phyloP scores from a whole-genome alignment of 2,113 vertebrate species.

The Nicator chloris region DNA sequence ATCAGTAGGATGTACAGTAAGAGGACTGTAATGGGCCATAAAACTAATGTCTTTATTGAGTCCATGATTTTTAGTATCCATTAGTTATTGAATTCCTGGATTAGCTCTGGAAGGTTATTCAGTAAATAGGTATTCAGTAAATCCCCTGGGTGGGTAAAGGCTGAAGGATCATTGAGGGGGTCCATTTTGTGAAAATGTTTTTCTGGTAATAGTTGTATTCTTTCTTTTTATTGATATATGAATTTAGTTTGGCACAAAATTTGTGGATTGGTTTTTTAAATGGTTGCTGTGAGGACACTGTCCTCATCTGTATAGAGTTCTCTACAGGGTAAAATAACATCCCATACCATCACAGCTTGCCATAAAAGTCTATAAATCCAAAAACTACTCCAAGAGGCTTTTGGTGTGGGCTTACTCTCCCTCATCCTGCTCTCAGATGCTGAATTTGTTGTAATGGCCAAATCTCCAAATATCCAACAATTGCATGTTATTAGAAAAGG shows the following conservation, averaged over 20 bases:
- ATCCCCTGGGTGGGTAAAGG: background rate
- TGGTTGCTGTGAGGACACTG: background rate
- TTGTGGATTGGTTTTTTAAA: background rate
- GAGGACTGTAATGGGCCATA: constrained; percentile 53
- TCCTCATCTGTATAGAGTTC: background rate
- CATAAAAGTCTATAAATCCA: background rate
- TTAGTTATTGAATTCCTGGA: constrained; percentile 46
- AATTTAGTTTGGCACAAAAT: constrained; percentile 11
- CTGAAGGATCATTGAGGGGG: background rate
- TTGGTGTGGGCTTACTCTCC: background rate
- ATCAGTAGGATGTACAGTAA: constrained; percentile 53
- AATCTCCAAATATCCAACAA: background rate
- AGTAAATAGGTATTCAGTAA: constrained; percentile 3
- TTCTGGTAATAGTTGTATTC: background rate
- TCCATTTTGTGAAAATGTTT: background rate
- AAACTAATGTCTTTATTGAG: constrained; percentile 55
- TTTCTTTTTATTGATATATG: background rate
- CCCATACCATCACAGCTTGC: background rate
- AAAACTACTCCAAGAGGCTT: background rate
- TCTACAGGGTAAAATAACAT: background rate
- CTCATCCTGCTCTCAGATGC: background rate
- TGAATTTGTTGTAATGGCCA: background rate
- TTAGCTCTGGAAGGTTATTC: constrained; percentile 10
- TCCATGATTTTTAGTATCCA: constrained; percentile 55
- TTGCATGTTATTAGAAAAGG: background rate